These are phyloP conservation scores for Vanessa tameamea DNA, from an alignment of 1,140 invertebrate genomes.

Conservation along the genomic window DNA sequence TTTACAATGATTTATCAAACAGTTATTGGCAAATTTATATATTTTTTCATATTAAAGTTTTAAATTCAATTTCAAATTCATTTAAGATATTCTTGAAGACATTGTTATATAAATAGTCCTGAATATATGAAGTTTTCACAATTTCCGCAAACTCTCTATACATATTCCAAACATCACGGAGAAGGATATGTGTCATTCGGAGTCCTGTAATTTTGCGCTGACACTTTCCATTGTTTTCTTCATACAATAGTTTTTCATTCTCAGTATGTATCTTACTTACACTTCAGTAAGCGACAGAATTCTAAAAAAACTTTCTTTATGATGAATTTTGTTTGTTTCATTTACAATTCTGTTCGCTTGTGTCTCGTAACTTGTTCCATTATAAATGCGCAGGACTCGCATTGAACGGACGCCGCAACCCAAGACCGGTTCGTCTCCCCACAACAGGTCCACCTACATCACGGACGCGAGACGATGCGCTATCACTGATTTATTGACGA, in stretches of 20 bases:
- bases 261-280: background rate
- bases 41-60: no score
- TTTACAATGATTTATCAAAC: no score
- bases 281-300: background rate
- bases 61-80: background rate
- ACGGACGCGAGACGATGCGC: slow-evolving; percentile 18
- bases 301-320: background rate
- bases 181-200: slow-evolving; percentile 1
- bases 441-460: slow-evolving; percentile 38
- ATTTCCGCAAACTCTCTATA: background rate
- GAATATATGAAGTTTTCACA: background rate
- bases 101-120: background rate
- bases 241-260: slow-evolving; percentile 9
- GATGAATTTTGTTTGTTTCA: background rate
- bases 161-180: slow-evolving; percentile 4
- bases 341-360: background rate
- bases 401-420: slow-evolving; percentile 12
- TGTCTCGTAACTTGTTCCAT: slow-evolving; percentile 6
- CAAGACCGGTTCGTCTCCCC: slow-evolving; percentile 30
- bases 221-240: slow-evolving; percentile 3
- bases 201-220: background rate
- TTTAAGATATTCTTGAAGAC: background rate
- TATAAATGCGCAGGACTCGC: slow-evolving; percentile 2
- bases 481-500: slow-evolving; percentile 29
- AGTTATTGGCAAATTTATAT: no score